phyloP scores from a whole-genome alignment of 2,113 vertebrate genomes.

The Nipponia nippon region DNA sequence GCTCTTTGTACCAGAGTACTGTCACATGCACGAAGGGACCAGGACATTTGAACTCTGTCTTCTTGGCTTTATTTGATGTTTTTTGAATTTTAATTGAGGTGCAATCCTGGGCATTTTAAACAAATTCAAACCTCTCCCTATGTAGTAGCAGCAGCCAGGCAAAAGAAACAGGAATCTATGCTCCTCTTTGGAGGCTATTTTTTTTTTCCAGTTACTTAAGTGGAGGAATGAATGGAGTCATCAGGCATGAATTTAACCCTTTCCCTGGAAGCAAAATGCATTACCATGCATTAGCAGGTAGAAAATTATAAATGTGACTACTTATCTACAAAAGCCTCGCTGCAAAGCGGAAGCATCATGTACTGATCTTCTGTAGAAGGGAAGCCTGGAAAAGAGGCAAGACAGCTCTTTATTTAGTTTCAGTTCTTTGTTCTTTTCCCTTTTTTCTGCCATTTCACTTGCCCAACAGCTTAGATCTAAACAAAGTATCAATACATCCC shows the following conservation, averaged over 20 bases:
- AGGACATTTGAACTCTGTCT: neutral
- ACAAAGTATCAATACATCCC: neutral
- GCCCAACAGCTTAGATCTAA: slow-evolving; percentile 8
- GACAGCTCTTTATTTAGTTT: neutral
- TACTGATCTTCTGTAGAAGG: neutral
- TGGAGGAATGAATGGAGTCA: neutral
- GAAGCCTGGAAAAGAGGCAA: neutral
- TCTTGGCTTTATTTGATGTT: neutral
- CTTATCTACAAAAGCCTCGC: neutral
- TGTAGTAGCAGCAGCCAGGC: neutral
- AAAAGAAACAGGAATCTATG: neutral
- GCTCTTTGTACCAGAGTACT: neutral
- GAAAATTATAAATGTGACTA: neutral
- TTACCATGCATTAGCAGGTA: neutral
- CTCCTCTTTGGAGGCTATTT: neutral
- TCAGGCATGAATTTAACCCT: neutral
- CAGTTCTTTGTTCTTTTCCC: neutral
- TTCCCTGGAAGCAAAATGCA: neutral
- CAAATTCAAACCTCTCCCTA: neutral
- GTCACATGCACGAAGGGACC: neutral
- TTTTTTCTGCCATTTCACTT: neutral
- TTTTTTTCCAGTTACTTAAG: neutral
- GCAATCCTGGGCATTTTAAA: neutral
- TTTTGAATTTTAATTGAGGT: neutral
- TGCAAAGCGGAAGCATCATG: neutral